phyloP scores from a whole-genome alignment of 2,797 vertebrate genomes.

The Lutjanus argentimaculatus region DNA sequence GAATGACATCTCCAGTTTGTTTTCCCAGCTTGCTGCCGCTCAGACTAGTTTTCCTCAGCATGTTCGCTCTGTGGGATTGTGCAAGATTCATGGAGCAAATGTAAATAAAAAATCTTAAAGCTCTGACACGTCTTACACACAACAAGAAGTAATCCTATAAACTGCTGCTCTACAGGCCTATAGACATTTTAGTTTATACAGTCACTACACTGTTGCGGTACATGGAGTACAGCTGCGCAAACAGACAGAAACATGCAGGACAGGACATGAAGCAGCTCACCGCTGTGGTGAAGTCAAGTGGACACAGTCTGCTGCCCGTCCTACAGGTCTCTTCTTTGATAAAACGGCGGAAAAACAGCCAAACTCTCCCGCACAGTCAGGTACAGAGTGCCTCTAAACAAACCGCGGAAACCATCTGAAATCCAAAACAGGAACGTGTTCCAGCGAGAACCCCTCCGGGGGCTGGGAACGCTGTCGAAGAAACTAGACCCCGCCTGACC shows the following conservation, averaged over 20 bases:
- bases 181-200: not conserved
- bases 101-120: not conserved
- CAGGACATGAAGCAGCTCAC: slow-evolving; percentile 14
- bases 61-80: not conserved
- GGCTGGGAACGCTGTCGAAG: slow-evolving; percentile 14
- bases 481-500: not conserved
- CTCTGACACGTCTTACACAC: not conserved
- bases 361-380: too few species aligned
- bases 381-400: too few species aligned
- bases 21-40: not conserved
- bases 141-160: not conserved
- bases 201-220: not conserved
- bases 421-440: not conserved
- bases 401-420: not conserved
- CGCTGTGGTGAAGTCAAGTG: not conserved
- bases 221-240: not conserved
- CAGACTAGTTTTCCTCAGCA: too few species aligned
- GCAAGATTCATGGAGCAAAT: not conserved
- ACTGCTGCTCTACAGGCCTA: not conserved
- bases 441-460: fast-evolving
- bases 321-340: not conserved
- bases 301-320: not conserved
- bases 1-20: not conserved
- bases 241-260: not conserved
- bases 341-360: not conserved